Evolutionary conservation across 64 coral and sea anemone genomes (phyloP).

Genomic region (Stylophora pistillata): DNA sequence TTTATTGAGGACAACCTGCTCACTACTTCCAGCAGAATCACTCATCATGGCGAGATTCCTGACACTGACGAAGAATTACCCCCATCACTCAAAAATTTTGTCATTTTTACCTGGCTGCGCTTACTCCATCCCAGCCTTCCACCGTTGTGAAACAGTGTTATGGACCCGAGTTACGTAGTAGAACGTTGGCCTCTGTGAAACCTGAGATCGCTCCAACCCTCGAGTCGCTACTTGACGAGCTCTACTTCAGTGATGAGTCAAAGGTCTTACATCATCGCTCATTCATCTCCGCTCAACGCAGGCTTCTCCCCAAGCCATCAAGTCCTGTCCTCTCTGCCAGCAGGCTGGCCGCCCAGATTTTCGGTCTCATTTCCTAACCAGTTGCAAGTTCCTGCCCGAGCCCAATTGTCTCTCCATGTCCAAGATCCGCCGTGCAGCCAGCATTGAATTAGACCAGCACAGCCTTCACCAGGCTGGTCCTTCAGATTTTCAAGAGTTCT

Average conservation of each 20-base stretch:
- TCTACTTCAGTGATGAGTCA: conserved; percentile 29
- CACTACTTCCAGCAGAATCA: conserved; percentile 29
- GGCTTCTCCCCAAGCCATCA: background rate
- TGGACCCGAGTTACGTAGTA: conserved; percentile 22
- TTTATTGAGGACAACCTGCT: too few relatives aligned
- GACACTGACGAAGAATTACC: conserved; percentile 23
- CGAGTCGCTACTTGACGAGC: conserved; percentile 20
- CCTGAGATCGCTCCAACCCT: conserved; percentile 38
- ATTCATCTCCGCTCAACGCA: background rate
- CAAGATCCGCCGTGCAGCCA: background rate
- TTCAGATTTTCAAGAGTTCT: conserved; percentile 3
- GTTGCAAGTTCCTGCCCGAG: conserved; percentile 23
- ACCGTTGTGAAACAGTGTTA: conserved; percentile 44
- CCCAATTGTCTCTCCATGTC: conserved; percentile 4
- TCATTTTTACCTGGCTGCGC: conserved; percentile 38
- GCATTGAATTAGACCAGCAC: background rate
- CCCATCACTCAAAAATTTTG: conserved; percentile 30
- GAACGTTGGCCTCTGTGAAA: conserved; percentile 29
- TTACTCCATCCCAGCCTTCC: conserved; percentile 37
- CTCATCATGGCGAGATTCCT: conserved; percentile 20
- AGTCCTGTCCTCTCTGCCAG: background rate
- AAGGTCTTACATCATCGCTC: conserved; percentile 21
- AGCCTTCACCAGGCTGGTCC: background rate
- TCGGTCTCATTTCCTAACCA: conserved; percentile 20
- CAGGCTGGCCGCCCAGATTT: conserved; percentile 8